These are phyloP conservation scores for Acomys russatus DNA, from an alignment of 2,797 vertebrate species.

Conservation along the genomic window DNA sequence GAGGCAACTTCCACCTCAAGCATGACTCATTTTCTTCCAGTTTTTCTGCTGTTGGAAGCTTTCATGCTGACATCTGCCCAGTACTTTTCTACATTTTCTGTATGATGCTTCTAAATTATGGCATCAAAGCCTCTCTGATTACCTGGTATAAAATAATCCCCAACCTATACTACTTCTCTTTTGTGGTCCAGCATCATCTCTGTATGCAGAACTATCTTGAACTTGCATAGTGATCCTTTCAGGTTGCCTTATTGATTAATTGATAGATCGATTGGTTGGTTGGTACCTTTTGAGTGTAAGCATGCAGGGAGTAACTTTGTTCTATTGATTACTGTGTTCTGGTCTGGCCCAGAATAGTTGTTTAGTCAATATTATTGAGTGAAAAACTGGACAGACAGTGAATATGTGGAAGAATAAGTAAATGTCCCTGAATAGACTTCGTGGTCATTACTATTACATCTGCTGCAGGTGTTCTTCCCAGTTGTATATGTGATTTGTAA, in stretches of 20 bases:
- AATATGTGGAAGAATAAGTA: neutral
- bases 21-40: neutral
- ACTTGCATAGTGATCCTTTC: neutral
- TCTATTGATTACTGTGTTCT: neutral
- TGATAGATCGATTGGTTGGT: neutral
- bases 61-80: neutral
- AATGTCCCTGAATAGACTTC: neutral
- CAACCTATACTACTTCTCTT: neutral
- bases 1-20: neutral
- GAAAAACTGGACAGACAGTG: neutral
- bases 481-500: slow-evolving; percentile 22
- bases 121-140: neutral
- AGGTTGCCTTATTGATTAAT: neutral
- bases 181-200: neutral
- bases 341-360: neutral
- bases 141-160: neutral
- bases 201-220: neutral
- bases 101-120: neutral
- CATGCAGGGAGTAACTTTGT: neutral
- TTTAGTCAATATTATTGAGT: slow-evolving; percentile 34
- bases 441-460: neutral
- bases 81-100: neutral
- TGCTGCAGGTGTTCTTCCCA: neutral
- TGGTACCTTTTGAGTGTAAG: neutral
- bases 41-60: neutral